Base-by-base conservation (phyloP, 2,888 invertebrate species). In the Habroteleia sp. region DNA sequence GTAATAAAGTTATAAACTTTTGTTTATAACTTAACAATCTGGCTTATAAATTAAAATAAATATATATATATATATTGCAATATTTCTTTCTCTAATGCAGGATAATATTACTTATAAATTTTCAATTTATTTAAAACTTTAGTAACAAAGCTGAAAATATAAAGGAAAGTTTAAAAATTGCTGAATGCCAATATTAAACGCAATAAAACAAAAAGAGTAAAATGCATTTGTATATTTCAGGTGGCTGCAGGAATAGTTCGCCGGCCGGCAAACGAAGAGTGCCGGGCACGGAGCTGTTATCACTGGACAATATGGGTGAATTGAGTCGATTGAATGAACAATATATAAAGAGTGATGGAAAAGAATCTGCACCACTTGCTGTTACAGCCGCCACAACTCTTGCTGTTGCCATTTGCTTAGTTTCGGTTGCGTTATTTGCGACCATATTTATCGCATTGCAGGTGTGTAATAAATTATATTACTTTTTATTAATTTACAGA, bases 241-340 rank as follows among this genome's bases (percentile, higher is more conserved):
- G 94, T 77, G 93, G 93, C 80, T 94, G 94, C 85, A 92, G 93
- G 84, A 93, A 93, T 86, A 91, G 93, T 6, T 93, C 93, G 0
- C 93, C 93, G 56, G 93, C 93, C 52, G 94, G 94, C 14, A 94
- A 94, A 85, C 90, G 94, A 1, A 91, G 94, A 71, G 94, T 93
- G 76, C 92, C 93, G 0, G 91, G 91, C 63, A 91, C 91, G 82
- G 90, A 87, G 58, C 85, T 87, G 20, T 81, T 81, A 2, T 78
- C 84, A 3, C 81, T 83, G 17, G 81, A 83, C 68, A 58, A 79
- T 3, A 50, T 79, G 7, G 72, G 80, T 16, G 74, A 76, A 39
- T 48, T 79, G 10, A 80, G 78, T 37, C 77, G 79, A 14, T 80
- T 75, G 35, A 69, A 80, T 8, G 79, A 83, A 3, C 78, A 80